Base-by-base conservation (phyloP, 2,888 invertebrate genomes). In the Lasioglossum villosulum region DNA sequence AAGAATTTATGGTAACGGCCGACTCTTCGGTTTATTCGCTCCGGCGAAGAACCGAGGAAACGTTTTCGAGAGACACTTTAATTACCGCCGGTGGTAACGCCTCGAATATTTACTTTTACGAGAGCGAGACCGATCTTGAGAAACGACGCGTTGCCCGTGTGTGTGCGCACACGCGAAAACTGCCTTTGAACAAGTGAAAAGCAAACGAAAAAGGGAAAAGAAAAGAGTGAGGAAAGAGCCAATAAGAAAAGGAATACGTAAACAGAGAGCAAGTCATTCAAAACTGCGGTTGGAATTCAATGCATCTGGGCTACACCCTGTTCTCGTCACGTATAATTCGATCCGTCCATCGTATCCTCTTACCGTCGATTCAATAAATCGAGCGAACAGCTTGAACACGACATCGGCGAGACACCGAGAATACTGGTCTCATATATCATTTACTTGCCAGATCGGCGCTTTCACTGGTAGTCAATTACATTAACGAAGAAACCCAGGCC, bases 1-100 rank as follows among this genome's bases (percentile, higher is more conserved):
- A 95, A 94, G 94, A 95, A 95, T 95, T 95, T 94, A 95, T 91
- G 93, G 84, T 94, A 94, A 95, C 94, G 93, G 87, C 92, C 86
- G 78, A 85, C 77, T 87, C 88, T 89, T 86, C 89, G 84, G 83
- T 91, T 87, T 82, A 86, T 83, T 83, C 87, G 78, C 75, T 81
- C 82, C 82, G 39, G 75, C 83, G 81, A 84, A 84, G 81, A 86
- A 78, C 76, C 71, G 82, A 74, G 86, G 79, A 83, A 88, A 88
- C 82, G 83, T 88, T 89, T 87, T 71, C 87, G 79, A 71, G 82
- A 78, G 75, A 83, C 84, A 56, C 85, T 91, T 89, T 90, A 89
- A 91, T 92, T 88, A 88, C 86, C 27, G 78, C 27, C 45, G n/a
- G 74, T 37, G 72, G 68, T 48, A 42, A 75, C 42, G 34, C 42